Evolutionary conservation across 2,797 vertebrate species (phyloP).

Genomic region (Ambastaia sidthimunki): DNA sequence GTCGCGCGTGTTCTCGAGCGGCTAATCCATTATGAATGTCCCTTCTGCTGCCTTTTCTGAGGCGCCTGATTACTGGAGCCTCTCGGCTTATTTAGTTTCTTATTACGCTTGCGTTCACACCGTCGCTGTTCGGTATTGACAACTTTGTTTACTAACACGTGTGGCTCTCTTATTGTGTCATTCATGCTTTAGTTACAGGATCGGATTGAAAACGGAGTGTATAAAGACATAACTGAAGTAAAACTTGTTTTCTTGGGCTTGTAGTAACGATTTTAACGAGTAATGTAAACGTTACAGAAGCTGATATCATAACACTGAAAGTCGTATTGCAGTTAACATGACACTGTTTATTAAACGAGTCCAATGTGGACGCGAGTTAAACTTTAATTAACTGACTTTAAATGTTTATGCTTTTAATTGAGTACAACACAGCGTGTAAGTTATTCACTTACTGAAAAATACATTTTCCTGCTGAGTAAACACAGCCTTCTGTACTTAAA

Average conservation of each 20-base stretch:
- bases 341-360: neutral
- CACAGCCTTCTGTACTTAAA: neutral
- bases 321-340: neutral
- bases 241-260: neutral
- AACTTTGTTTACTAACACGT: constrained; percentile 1
- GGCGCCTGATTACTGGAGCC: neutral
- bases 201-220: neutral
- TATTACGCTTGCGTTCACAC: constrained; percentile 12
- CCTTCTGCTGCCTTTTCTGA: constrained; percentile 12
- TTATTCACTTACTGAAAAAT: neutral
- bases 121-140: neutral
- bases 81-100: constrained; percentile 7
- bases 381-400: neutral
- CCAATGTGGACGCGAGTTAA: neutral
- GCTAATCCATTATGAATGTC: constrained; percentile 38
- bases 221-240: neutral
- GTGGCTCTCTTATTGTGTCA: neutral
- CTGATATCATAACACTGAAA: neutral
- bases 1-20: neutral
- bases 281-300: neutral
- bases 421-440: neutral
- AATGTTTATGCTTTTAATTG: neutral
- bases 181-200: neutral
- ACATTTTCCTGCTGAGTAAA: neutral
- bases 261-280: neutral